Evolutionary conservation across 1,140 invertebrate genomes (phyloP).

Genomic region (Agrilus planipennis): DNA sequence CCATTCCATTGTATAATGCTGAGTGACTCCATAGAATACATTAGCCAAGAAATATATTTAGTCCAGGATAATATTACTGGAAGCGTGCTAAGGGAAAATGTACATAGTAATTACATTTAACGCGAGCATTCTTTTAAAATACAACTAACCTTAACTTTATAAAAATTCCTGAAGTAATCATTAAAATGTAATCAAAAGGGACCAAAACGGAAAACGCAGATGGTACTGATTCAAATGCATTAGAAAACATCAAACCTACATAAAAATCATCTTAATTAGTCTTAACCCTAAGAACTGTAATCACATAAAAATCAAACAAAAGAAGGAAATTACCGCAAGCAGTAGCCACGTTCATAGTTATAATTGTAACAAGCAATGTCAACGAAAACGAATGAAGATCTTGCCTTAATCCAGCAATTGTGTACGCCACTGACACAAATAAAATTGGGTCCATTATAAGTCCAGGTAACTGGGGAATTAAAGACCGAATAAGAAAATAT

Average conservation of each 20-base stretch:
- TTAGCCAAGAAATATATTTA: conserved; percentile 84
- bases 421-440: conserved; percentile 67
- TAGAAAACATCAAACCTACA: conserved; percentile 74
- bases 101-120: too few species aligned
- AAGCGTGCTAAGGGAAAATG: conserved; percentile 48
- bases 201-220: conserved; percentile 72
- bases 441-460: conserved; percentile 63
- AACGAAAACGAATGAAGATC: conserved; percentile 54
- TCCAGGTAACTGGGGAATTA: conserved; percentile 54
- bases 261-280: conserved; percentile 5
- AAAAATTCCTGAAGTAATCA: conserved; percentile 79
- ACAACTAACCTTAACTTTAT: conserved; percentile 67
- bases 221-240: conserved; percentile 65
- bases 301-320: too few species aligned
- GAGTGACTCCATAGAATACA: conserved; percentile 83
- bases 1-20: conserved; percentile 67
- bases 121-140: too few species aligned
- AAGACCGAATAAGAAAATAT: conserved; percentile 4
- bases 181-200: conserved; percentile 75
- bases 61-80: conserved; percentile 72
- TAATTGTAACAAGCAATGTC: conserved; percentile 50
- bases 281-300: too few species aligned
- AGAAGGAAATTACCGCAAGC: conserved; percentile 53
- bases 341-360: conserved; percentile 72
- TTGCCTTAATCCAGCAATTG: conserved; percentile 56